A percentile compares a stretch with the other conserved stretches of the same genome.
These are phyloP conservation scores for Typhlichthys eigenmanni DNA, from an alignment of 2,797 vertebrate species.

Conservation along the genomic window DNA sequence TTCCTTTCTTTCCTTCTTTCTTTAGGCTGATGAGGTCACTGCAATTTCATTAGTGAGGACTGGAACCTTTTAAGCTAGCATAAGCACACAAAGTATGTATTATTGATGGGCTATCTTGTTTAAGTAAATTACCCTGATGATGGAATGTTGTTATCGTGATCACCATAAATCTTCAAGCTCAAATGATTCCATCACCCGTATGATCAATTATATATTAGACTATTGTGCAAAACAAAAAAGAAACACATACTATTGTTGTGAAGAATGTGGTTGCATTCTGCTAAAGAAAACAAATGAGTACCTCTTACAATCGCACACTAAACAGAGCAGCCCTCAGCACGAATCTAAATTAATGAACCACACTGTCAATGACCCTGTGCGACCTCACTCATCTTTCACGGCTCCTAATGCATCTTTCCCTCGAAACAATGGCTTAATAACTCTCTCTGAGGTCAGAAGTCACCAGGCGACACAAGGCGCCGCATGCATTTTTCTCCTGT, in stretches of 20 bases:
- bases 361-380: conserved; percentile 47
- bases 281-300: conserved; percentile 13
- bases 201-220: conserved; percentile 53
- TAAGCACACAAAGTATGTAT: conserved; percentile 25
- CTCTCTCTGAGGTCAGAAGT: conserved; percentile 58
- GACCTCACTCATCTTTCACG: conserved; percentile 69
- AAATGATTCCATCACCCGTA: conserved; percentile 31
- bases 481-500: conserved; percentile 62
- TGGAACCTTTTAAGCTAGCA: conserved; percentile 22
- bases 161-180: conserved; percentile 30
- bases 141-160: conserved; percentile 20
- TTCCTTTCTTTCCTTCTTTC: not conserved
- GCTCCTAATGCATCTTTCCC: conserved; percentile 58
- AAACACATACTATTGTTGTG: conserved; percentile 41
- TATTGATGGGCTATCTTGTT: conserved; percentile 35
- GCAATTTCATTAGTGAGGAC: conserved; percentile 36
- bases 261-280: conserved; percentile 10
- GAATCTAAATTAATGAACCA: conserved; percentile 68
- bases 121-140: conserved; percentile 46
- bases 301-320: conserved; percentile 53
- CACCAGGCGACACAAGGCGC: conserved; percentile 62
- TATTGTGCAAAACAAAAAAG: conserved; percentile 43
- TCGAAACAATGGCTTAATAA: conserved; percentile 67
- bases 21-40: conserved; percentile 37
- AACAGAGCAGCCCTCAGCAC: conserved; percentile 40